Conservation (phyloP, 1,140 invertebrate species). For the Lepidurus packardi region DNA sequence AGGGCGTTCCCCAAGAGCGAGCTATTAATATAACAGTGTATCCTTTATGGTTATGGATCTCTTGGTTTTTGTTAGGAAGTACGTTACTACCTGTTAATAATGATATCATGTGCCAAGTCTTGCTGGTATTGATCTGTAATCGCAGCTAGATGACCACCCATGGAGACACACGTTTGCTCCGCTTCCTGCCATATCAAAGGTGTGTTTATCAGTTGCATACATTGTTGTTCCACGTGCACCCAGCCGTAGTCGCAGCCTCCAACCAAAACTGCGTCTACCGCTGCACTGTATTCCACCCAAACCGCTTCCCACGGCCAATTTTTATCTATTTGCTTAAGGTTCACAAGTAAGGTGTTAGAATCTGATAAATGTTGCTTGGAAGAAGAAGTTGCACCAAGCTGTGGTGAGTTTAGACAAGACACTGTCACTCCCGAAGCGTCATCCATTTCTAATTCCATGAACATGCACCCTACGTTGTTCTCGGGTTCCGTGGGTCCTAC, state of each 20-base stretch:
- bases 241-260: slow-evolving; percentile 20
- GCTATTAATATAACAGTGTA: neutral
- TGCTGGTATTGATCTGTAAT: slow-evolving; percentile 28
- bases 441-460: neutral
- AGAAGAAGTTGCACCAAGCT: neutral
- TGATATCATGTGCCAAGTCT: slow-evolving; percentile 20
- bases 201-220: slow-evolving; percentile 7
- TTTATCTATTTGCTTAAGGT: neutral
- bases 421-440: neutral
- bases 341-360: neutral
- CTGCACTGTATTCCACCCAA: neutral
- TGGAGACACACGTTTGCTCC: neutral
- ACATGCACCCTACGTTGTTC: neutral
- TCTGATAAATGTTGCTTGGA: neutral
- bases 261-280: too few relatives aligned
- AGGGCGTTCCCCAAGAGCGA: neutral
- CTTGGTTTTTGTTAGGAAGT: neutral
- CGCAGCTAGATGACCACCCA: slow-evolving; percentile 23
- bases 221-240: slow-evolving; percentile 13
- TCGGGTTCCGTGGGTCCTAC: neutral
- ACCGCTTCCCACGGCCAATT: neutral
- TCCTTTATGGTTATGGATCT: too few relatives aligned
- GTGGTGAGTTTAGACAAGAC: neutral
- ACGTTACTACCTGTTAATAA: slow-evolving; percentile 25
- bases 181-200: slow-evolving; percentile 11